Conservation (phyloP, 1,140 invertebrate species). For the Drosophila trapezifrons region DNA sequence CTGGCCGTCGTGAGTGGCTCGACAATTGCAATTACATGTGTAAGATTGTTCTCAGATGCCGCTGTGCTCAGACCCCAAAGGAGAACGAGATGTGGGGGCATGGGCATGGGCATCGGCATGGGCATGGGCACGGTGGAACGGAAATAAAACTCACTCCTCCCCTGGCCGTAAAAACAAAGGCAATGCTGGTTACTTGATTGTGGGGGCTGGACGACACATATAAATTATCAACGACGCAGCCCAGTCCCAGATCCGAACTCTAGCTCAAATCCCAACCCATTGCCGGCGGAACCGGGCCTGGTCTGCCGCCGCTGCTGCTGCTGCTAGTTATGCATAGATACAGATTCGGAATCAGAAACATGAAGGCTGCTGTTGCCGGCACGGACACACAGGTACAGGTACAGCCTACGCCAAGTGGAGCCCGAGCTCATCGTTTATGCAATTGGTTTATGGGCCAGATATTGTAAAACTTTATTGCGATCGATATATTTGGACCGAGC, state of each 20-base stretch:
- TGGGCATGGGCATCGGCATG: not conserved
- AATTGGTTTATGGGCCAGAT: constrained; percentile 53
- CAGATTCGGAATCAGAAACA: constrained; percentile 45
- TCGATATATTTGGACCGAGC: constrained; percentile 6
- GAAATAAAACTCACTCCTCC: constrained; percentile 69
- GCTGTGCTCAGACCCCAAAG: constrained; percentile 33
- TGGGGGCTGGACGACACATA: constrained; percentile 80
- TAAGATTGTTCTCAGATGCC: constrained; percentile 59
- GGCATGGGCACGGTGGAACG: constrained; percentile 61
- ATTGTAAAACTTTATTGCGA: constrained; percentile 26
- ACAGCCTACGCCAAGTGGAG: constrained; percentile 61
- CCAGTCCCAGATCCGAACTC: constrained; percentile 27
- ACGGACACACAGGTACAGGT: constrained; percentile 38
- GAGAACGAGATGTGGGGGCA: constrained; percentile 70
- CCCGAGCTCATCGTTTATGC: constrained; percentile 54
- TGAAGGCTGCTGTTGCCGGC: constrained; percentile 31
- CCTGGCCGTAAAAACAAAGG: constrained; percentile 68
- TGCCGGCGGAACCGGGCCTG: constrained; percentile 17
- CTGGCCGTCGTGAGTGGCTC: constrained; percentile 57
- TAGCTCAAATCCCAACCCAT: constrained; percentile 35
- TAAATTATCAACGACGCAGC: constrained; percentile 75
- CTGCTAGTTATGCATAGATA: constrained; percentile 54
- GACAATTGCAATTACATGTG: constrained; percentile 79
- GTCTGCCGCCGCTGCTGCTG: not conserved
- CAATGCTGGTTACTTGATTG: constrained; percentile 71